Base-by-base conservation (phyloP, 2,888 invertebrate genomes). In the Notocelia uddmanniana region DNA sequence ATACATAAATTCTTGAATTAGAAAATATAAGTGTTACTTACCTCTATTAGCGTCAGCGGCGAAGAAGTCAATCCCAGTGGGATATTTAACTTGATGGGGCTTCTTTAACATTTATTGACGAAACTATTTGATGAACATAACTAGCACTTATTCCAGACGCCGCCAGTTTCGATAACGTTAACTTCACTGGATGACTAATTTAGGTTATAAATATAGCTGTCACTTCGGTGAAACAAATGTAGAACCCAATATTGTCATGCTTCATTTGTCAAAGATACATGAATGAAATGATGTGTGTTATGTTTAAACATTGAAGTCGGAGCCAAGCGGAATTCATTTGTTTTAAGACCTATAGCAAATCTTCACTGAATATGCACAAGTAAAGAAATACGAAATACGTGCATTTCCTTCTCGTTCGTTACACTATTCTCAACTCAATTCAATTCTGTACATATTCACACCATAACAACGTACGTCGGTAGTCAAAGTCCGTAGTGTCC, bases 201-300 rank as follows among this genome's bases (percentile, higher is more conserved):
- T 88, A 91, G 92, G 92, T 92, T 91, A 92, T 87, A 87, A 90
- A 89, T 87, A 89, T 87, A 87, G 85, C 81, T 83, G 80, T 82
- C 79, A 80, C 75, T 72, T 68, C 54, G 55, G 67, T 62, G 68
- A 72, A 72, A 68, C 72, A 68, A 71, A 59, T 60, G 68, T 62
- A 55, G 62, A 68, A 68, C 23, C 48, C 37, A 68, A 62, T 37
- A 72, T 55, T 72, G 60, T 72, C 67, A 68, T 57, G 67, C 72
- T 72, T 72, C 72, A 72, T 60, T 72, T 68, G 72, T 72, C 72
- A 72, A 31, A 67, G 52, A 45, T 52, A 55, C 19, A 54, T 54
- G 54, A 26, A 54, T 54, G 21, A 31, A 62, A 26, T 50, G 62
- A 62, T 60, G 57, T 57, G 48, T 37, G 34, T 18, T 8, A 41